Conservation (phyloP, 2,888 invertebrate genomes). For the Plutella xylostella region DNA sequence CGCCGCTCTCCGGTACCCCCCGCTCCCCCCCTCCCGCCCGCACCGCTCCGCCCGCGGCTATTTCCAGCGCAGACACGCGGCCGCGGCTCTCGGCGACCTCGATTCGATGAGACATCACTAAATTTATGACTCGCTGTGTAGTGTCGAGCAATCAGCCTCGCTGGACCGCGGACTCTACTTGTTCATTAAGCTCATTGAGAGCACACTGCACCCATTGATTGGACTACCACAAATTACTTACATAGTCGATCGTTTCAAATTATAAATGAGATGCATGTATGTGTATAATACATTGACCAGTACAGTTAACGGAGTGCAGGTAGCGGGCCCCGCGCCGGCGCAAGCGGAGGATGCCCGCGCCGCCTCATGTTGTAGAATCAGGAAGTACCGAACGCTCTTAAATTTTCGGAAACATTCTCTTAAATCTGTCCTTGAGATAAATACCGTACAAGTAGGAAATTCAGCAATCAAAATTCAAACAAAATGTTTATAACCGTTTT, state of each 20-base stretch:
- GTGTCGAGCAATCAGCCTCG: neutral
- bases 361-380: conserved; percentile 24
- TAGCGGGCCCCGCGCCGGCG: no score
- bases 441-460: neutral
- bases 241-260: neutral
- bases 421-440: neutral
- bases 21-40: conserved; percentile 6
- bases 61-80: conserved; percentile 16
- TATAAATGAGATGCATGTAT: conserved; percentile 2
- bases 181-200: neutral
- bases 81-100: conserved; percentile 22
- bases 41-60: conserved; percentile 12
- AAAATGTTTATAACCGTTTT: neutral
- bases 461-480: neutral
- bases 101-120: neutral
- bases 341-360: conserved; percentile 17
- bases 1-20: conserved; percentile 15
- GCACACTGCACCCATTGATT: neutral
- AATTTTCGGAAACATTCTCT: conserved; percentile 8
- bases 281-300: no score
- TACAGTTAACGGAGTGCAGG: no score
- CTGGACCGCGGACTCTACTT: neutral
- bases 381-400: neutral
- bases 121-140: neutral
- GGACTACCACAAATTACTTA: neutral